Evolutionary conservation across 92 coral and sea anemone species (phyloP), one percentile per base, ranked within the genome.

Genomic region (Blastomussa wellsi): DNA sequence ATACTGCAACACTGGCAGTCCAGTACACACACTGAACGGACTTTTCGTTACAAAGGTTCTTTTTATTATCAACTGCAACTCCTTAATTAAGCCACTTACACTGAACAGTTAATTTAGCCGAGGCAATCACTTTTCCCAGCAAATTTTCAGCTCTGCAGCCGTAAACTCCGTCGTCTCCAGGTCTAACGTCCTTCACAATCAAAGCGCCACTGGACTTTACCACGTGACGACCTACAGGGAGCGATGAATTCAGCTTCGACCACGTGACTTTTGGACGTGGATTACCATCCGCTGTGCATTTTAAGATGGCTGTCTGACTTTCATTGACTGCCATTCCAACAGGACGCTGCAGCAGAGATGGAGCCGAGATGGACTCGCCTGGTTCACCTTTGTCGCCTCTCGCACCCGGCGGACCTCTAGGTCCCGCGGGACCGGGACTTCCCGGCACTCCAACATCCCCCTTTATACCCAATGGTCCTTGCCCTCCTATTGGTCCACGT

Each of bases 401-500:
- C 53, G 69, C 10, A 36, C 91, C 91, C 31, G 72, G 67, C 32
- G 24, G 88, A 5, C 91, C 88, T 77, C 79, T 36, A 36, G 88
- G 85, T 37, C 91, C 91, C 67, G 69, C 79, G 28, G 81, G 81
- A 35, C 91, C 91, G 32, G 62, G 79, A 15, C 65, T 72, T 16
- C 91, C 91, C 53, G 86, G 88, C 3, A 77, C 17, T 8, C 91
- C 91, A 28, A 64, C 76, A 35, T 57, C 82, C 37, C 91, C 91
- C 51, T 72, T 77, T 1, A 85, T 66, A 0, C 91, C 91, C n/a
- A 17, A 31, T 37, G 80, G 76, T 41, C 91, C 91, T 14, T 53
- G 81, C 12, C 78, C 76, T 36, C 94, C 94, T 66, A 28, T 39
- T 4, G 91, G 90, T 36, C 94, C 94, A 42, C 68, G 86, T 79